phyloP scores from a whole-genome alignment of 2,797 vertebrate species.

The Manis pentadactyla region DNA sequence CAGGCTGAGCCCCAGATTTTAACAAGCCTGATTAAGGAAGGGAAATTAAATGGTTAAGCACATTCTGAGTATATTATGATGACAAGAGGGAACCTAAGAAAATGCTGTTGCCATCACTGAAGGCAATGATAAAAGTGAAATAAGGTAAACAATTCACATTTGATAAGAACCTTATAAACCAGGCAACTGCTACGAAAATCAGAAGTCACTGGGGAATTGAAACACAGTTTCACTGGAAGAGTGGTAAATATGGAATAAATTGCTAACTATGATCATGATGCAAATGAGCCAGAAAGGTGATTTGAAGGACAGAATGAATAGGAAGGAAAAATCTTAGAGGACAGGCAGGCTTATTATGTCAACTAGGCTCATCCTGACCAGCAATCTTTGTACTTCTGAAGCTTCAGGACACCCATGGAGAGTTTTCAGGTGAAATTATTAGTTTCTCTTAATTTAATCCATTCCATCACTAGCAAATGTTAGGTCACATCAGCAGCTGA shows the following conservation, averaged over 20 bases:
- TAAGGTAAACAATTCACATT: conserved; percentile 73
- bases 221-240: conserved; percentile 70
- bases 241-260: conserved; percentile 79
- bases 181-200: conserved; percentile 69
- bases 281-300: conserved; percentile 80
- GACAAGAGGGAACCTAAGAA: conserved; percentile 64
- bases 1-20: conserved; percentile 29
- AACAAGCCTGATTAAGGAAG: conserved; percentile 43
- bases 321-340: conserved; percentile 68
- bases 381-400: conserved; percentile 71
- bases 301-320: conserved; percentile 73
- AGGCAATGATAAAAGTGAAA: conserved; percentile 67
- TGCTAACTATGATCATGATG: conserved; percentile 67
- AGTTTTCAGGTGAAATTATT: conserved; percentile 73
- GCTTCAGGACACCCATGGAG: conserved; percentile 59
- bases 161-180: conserved; percentile 75
- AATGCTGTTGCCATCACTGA: conserved; percentile 29
- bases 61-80: conserved; percentile 33
- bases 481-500: conserved; percentile 58
- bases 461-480: conserved; percentile 67
- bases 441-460: conserved; percentile 77
- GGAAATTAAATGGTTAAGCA: conserved; percentile 68
- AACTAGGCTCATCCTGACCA: conserved; percentile 56
- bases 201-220: conserved; percentile 70
- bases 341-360: conserved; percentile 68